These are phyloP conservation scores for Physocephala rufipes DNA, from an alignment of 2,888 invertebrate genomes.

Conservation along the genomic window DNA sequence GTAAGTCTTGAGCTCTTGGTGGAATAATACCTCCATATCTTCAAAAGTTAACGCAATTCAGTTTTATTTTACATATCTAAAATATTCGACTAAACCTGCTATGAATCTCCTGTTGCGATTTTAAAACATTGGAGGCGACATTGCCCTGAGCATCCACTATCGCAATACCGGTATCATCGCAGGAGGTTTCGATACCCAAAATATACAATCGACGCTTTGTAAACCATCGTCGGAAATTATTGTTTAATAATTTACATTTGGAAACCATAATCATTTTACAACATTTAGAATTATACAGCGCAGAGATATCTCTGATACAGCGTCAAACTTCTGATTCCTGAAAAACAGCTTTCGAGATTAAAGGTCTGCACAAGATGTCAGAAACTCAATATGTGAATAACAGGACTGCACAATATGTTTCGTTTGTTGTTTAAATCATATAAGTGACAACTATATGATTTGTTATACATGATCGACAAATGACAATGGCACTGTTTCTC, in stretches of 20 bases:
- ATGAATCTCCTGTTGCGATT: constrained; percentile 82
- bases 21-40: constrained; percentile 84
- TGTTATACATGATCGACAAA: no score
- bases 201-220: constrained; percentile 64
- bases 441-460: no score
- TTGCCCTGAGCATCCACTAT: constrained; percentile 78
- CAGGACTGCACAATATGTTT: no score
- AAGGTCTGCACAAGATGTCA: no score
- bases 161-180: constrained; percentile 96
- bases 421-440: no score
- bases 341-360: no score
- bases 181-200: constrained; percentile 96
- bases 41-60: not conserved
- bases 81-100: constrained; percentile 71
- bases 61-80: not conserved
- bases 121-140: constrained; percentile 81
- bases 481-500: no score
- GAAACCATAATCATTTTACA: constrained; percentile 36
- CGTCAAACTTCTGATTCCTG: not conserved
- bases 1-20: constrained; percentile 82
- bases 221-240: not conserved
- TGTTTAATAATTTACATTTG: constrained; percentile 24
- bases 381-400: no score
- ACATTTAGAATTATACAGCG: not conserved
- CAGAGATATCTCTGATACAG: no score